Conservation (phyloP, 2,113 vertebrate genomes). For the Trichechus manatus region DNA sequence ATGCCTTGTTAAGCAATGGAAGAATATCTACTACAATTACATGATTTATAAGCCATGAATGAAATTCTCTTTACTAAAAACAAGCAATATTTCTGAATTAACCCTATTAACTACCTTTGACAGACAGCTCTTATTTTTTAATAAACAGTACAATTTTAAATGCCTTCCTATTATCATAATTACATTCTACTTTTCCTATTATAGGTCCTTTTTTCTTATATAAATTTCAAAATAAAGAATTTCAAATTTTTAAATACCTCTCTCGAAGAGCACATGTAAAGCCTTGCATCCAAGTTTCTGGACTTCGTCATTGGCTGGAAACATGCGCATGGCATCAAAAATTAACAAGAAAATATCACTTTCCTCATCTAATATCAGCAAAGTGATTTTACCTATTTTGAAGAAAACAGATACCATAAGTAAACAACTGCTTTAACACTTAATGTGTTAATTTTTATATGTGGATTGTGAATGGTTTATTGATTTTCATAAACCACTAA, state of each 20-base stretch:
- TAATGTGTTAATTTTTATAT: background rate
- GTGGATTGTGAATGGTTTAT: background rate
- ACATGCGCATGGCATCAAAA: slow-evolving; percentile 93
- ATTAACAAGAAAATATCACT: slow-evolving; percentile 94
- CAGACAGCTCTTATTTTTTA: background rate
- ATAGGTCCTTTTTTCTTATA: background rate
- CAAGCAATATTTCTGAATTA: slow-evolving; percentile 40
- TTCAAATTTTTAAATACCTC: slow-evolving; percentile 87
- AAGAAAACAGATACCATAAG: slow-evolving; percentile 60
- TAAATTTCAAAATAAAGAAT: slow-evolving; percentile 44
- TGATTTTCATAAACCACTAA: background rate
- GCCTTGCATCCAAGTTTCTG: slow-evolving; percentile 93
- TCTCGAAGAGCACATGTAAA: slow-evolving; percentile 92
- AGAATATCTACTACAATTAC: background rate
- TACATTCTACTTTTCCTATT: background rate
- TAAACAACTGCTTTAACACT: background rate
- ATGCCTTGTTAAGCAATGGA: background rate
- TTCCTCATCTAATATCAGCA: slow-evolving; percentile 94
- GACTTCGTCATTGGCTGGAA: slow-evolving; percentile 91
- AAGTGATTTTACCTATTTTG: slow-evolving; percentile 87
- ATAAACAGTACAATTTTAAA: slow-evolving; percentile 20
- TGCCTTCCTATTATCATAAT: background rate
- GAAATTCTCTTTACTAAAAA: slow-evolving; percentile 48
- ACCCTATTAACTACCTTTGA: background rate
- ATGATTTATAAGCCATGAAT: slow-evolving; percentile 8